These are phyloP conservation scores for Atlantisia rogersi DNA, from an alignment of 2,113 vertebrate genomes.

Conservation along the genomic window DNA sequence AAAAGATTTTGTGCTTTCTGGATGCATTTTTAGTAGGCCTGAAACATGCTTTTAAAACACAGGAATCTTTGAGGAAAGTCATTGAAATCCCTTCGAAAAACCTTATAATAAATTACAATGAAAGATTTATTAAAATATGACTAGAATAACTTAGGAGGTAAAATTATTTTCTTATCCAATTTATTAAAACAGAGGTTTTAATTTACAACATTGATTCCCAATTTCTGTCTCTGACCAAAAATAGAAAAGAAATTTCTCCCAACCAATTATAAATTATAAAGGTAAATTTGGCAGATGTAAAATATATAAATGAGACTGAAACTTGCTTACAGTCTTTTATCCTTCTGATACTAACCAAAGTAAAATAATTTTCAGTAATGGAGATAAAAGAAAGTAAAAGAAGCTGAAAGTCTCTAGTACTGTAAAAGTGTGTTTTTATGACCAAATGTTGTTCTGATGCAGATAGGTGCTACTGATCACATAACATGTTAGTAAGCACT, in stretches of 20 bases:
- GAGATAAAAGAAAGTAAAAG: neutral
- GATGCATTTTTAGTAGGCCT: neutral
- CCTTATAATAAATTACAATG: neutral
- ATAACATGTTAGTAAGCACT: neutral
- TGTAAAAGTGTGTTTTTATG: neutral
- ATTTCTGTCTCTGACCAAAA: neutral
- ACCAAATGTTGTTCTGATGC: neutral
- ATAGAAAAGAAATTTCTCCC: neutral
- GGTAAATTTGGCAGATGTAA: neutral
- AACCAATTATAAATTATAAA: neutral
- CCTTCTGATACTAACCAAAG: neutral
- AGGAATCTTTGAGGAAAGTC: neutral
- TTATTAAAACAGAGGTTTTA: neutral
- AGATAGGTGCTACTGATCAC: neutral
- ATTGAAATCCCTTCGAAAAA: neutral
- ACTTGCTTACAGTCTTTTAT: neutral
- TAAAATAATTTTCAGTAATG: neutral
- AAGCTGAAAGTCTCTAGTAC: neutral
- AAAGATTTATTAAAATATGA: neutral
- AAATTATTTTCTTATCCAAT: neutral
- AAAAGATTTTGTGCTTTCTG: neutral
- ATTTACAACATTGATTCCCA: neutral
- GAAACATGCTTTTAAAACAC: fast-evolving
- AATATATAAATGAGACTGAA: neutral
- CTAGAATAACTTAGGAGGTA: neutral